These are phyloP conservation scores for Eremophila alpestris DNA, from an alignment of 2,797 vertebrate species.

Conservation along the genomic window DNA sequence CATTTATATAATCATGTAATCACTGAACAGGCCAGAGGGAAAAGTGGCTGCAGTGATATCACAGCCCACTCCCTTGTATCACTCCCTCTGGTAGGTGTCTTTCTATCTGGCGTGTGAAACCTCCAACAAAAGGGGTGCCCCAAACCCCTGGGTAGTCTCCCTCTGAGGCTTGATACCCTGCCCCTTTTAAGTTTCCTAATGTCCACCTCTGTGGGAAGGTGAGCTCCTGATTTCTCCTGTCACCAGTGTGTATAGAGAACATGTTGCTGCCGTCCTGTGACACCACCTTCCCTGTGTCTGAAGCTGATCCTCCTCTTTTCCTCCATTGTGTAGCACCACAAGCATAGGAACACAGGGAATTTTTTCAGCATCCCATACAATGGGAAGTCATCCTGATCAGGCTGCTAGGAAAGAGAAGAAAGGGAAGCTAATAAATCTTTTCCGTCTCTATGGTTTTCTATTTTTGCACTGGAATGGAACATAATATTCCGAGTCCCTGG, in stretches of 20 bases:
- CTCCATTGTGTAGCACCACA: fast-evolving
- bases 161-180: neutral
- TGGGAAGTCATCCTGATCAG: neutral
- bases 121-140: neutral
- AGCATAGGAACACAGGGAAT: neutral
- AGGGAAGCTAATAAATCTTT: conserved; percentile 54
- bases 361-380: neutral
- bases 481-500: conserved; percentile 10
- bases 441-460: conserved; percentile 49
- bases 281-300: fast-evolving
- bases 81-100: neutral
- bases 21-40: neutral
- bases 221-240: neutral
- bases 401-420: conserved; percentile 29
- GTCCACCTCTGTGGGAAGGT: neutral
- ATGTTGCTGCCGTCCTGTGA: neutral
- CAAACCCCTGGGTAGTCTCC: neutral
- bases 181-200: neutral
- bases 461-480: conserved; percentile 53
- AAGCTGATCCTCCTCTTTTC: neutral
- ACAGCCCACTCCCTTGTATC: neutral
- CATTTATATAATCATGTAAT: neutral
- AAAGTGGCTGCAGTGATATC: neutral
- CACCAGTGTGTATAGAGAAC: neutral
- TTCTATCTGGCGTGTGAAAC: neutral